A percentile compares a stretch with the other conserved stretches of the same genome.
These are phyloP conservation scores for Micoletzkya japonica DNA, from an alignment of 2,888 invertebrate species.

Conservation along the genomic window DNA sequence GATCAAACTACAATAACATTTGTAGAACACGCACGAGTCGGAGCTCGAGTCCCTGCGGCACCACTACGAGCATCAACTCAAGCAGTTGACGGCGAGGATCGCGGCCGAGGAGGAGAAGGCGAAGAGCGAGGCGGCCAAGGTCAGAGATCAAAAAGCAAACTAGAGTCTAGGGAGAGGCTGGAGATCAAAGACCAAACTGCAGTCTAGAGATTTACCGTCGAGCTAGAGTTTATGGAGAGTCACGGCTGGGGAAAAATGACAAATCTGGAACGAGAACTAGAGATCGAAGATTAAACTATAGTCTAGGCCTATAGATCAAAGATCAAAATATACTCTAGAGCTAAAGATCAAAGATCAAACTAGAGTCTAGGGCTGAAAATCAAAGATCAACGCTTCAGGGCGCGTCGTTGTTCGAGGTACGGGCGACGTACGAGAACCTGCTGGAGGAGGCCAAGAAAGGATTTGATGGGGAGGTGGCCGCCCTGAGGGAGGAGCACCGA, in stretches of 20 bases:
- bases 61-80: slow-evolving; percentile 54
- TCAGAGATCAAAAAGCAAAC: neutral
- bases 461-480: slow-evolving; percentile 48
- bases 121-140: slow-evolving; percentile 23
- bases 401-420: slow-evolving; percentile 44
- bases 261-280: no score
- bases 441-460: slow-evolving; percentile 46
- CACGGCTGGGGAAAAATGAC: no score
- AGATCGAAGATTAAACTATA: no score
- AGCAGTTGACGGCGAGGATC: slow-evolving; percentile 44
- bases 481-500: slow-evolving; percentile 47
- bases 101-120: slow-evolving; percentile 48
- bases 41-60: slow-evolving; percentile 48
- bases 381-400: no score
- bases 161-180: neutral
- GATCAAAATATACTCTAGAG: no score
- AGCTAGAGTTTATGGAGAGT: no score
- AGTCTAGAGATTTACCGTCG: no score
- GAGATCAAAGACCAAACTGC: no score
- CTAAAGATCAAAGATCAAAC: no score
- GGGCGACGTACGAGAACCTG: slow-evolving; percentile 49
- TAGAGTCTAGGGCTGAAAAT: no score
- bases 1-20: no score
- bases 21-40: slow-evolving; percentile 42
- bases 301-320: no score